These are phyloP conservation scores for Cynopterus brachyotis DNA, from an alignment of 2,113 vertebrate species.

Conservation along the genomic window DNA sequence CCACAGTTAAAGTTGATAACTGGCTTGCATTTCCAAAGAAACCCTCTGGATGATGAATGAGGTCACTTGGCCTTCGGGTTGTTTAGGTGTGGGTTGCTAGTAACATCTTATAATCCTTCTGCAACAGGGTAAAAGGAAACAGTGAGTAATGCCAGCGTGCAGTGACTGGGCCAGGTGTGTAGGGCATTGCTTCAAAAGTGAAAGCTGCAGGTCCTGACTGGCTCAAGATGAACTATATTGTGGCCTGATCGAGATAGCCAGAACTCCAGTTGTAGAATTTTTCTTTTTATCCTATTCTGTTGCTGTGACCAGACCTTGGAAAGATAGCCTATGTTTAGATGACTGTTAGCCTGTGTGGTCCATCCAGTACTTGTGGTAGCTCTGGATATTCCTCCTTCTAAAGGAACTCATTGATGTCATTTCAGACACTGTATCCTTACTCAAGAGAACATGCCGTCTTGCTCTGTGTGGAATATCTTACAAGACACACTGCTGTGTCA, in stretches of 20 bases:
- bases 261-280: not conserved
- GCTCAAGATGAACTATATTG: not conserved
- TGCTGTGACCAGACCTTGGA: constrained; percentile 9
- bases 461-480: not conserved
- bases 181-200: not conserved
- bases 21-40: not conserved
- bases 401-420: constrained; percentile 6
- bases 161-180: not conserved
- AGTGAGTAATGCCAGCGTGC: not conserved
- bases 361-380: not conserved
- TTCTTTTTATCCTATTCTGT: not conserved
- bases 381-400: not conserved
- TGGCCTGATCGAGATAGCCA: not conserved
- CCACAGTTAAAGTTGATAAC: not conserved
- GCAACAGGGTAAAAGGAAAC: not conserved
- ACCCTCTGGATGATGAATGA: constrained; percentile 19
- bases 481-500: not conserved
- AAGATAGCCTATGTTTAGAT: not conserved
- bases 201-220: not conserved
- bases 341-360: not conserved
- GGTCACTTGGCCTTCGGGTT: not conserved
- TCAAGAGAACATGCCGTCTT: not conserved
- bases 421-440: not conserved
- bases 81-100: not conserved
- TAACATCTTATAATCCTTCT: not conserved